Base-by-base conservation (phyloP, 1,140 invertebrate genomes). In the Drosophila lacertosa region DNA sequence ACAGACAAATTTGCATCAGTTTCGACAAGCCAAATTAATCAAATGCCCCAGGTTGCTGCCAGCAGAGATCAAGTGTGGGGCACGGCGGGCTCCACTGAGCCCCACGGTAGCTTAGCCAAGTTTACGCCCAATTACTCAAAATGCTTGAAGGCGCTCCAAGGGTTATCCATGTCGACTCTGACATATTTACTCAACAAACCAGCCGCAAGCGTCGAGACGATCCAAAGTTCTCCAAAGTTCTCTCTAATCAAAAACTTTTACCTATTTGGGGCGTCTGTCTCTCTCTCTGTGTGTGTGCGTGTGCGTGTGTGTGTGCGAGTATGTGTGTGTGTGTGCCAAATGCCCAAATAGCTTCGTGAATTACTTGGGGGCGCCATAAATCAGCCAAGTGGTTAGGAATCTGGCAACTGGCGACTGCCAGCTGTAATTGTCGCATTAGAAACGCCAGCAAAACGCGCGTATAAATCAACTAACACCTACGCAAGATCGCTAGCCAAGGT, bases 401-500 rank as follows among this genome's bases (percentile, higher is more conserved):
- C 70, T 74, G 65, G 79, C 70, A 67, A 74, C 65, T 70, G 75
- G 42, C 72, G 60, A 55, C 47, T 51, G 54, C 53, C 33, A 40
- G 65, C 58, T 65, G 73, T 84, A 84, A 84, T 84, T 84, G 81
- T 86, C 81, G 81, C 81, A 86, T 84, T 84, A 84, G 81, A 84
- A 86, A 84, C 81, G 81, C 73, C 81, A 84, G 62, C 68, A 77
- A 88, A 84, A 81, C 45, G 68, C 48, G 73, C 77, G 73, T 77
- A 84, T 84, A 84, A 84, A 84, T 84, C 81, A 84, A 72, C 58
- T 72, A 84, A 84, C 60, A 73, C 77, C 59, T 62, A 74, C 73
- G 47, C 22, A 20, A 26, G 13, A 54, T 40, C 37, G 35, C 26
- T 15, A 15, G 13, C 9, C 4, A 6, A 7, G 20, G 9, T 9